Conservation (phyloP, 2,888 invertebrate genomes). For the Xanthorhoe designata region DNA sequence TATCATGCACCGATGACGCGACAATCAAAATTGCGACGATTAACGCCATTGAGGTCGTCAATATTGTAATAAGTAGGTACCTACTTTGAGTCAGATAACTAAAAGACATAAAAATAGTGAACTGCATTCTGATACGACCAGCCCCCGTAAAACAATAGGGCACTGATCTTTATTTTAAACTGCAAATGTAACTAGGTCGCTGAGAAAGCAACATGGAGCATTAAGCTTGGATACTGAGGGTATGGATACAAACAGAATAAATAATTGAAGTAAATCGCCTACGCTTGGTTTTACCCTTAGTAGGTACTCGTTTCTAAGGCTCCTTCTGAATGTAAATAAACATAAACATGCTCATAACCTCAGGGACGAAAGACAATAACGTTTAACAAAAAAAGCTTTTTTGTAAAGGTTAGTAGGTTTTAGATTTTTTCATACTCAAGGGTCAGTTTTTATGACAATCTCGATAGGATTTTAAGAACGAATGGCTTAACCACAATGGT, state of each 20-base stretch:
- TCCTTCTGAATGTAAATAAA: not conserved
- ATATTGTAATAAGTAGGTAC: not conserved
- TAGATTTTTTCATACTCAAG: not conserved
- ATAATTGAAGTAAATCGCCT: constrained; percentile 26
- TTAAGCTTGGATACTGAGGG: constrained; percentile 27
- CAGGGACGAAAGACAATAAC: not conserved
- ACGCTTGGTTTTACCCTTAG: constrained; percentile 13
- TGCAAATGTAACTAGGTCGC: constrained; percentile 37
- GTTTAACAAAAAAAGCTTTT: not conserved
- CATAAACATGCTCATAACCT: not conserved
- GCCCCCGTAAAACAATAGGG: constrained; percentile 19
- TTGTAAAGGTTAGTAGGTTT: not conserved
- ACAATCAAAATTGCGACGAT: too few species aligned
- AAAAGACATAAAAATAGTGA: constrained; percentile 21
- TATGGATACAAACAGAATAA: constrained; percentile 26
- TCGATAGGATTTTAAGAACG: not conserved
- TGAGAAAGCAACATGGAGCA: constrained; percentile 28
- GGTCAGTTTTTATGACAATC: not conserved
- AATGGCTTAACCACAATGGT: too few species aligned
- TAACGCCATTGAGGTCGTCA: not conserved
- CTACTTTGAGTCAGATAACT: not conserved
- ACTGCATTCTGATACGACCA: constrained; percentile 24
- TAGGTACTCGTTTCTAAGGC: not conserved
- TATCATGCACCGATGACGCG: too few species aligned
- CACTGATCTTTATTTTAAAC: constrained; percentile 34